phyloP scores from a whole-genome alignment of 2,888 invertebrate species.

The Gortyna flavago region DNA sequence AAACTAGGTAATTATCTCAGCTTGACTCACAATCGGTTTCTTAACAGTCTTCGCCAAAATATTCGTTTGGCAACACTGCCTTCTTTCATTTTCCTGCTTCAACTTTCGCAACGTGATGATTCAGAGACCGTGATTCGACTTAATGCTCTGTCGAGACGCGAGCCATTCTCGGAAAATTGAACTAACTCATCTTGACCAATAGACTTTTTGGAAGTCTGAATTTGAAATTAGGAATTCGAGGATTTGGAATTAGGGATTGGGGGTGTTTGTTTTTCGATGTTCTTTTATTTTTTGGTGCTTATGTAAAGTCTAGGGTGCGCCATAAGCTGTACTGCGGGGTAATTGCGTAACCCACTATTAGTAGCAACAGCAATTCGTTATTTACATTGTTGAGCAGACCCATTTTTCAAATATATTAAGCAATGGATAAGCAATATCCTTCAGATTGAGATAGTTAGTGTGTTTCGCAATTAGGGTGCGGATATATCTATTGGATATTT shows the following conservation, averaged over 20 bases:
- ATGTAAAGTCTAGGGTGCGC: background rate
- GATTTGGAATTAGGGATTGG: background rate
- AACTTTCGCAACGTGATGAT: slow-evolving; percentile 82
- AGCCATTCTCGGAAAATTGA: slow-evolving; percentile 62
- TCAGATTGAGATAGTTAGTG: too few relatives aligned
- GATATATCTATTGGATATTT: background rate
- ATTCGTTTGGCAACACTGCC: slow-evolving; percentile 65
- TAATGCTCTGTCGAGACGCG: slow-evolving; percentile 42
- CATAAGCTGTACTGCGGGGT: background rate
- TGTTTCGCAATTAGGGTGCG: too few relatives aligned
- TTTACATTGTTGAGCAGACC: too few relatives aligned
- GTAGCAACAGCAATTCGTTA: too few relatives aligned
- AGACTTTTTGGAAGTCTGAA: background rate
- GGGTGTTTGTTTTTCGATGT: slow-evolving; percentile 9
- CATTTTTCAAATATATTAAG: too few relatives aligned
- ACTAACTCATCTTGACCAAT: slow-evolving; percentile 18
- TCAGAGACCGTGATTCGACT: slow-evolving; percentile 71
- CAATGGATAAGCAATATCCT: too few relatives aligned
- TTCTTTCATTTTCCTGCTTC: slow-evolving; percentile 80
- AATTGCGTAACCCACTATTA: too few relatives aligned
- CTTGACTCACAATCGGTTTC: slow-evolving; percentile 75
- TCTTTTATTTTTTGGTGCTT: slow-evolving; percentile 15
- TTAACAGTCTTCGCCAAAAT: slow-evolving; percentile 70
- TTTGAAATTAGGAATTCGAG: slow-evolving; percentile 10
- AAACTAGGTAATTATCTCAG: slow-evolving; percentile 55